Base-by-base conservation (phyloP, 92 coral and sea anemone species). In the Muricea muricata region DNA sequence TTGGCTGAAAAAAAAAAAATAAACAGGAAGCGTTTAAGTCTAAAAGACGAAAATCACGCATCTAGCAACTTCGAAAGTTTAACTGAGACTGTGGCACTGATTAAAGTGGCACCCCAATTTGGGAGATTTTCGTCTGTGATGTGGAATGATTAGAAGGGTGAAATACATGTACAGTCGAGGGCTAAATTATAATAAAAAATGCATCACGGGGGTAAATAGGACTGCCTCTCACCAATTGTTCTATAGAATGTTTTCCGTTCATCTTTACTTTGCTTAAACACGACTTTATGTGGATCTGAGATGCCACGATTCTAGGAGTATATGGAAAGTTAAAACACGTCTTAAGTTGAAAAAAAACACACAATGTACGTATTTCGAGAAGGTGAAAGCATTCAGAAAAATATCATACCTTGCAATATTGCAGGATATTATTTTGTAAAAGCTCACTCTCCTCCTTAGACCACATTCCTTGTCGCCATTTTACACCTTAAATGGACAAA, bases 381-480 rank as follows among this genome's bases (percentile, higher is more conserved):
- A n/a, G n/a, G n/a, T n/a, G n/a, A n/a, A n/a, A n/a, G n/a, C n/a
- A n/a, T n/a, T n/a, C n/a, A n/a, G n/a, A n/a, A n/a, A n/a, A n/a
- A n/a, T n/a, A n/a, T n/a, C n/a, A 26, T 83, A 96, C 99, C 92
- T 94, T 90, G 78, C 99, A 97, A 85, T 97, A 97, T 45, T 91
- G 91, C 33, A 87, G 66, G 28, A 97, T 97, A 69, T 97, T 97
- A 30, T 65, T 85, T 58, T 84, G 93, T 29, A 97, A 55, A 41
- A 89, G 87, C 1, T 97, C 98, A 80, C 93, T 92, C 41, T 97
- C 99, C 73, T 97, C 99, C 66, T 97, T 97, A 26, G 97, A 89
- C 99, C 99, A 97, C 99, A 97, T 97, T 29, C 99, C 99, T 79
- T 97, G 99, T 40, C 94, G 86, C 99, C 99, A 97, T 78, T 97